Conservation (phyloP, 92 coral and sea anemone species). For the Muricea muricata region DNA sequence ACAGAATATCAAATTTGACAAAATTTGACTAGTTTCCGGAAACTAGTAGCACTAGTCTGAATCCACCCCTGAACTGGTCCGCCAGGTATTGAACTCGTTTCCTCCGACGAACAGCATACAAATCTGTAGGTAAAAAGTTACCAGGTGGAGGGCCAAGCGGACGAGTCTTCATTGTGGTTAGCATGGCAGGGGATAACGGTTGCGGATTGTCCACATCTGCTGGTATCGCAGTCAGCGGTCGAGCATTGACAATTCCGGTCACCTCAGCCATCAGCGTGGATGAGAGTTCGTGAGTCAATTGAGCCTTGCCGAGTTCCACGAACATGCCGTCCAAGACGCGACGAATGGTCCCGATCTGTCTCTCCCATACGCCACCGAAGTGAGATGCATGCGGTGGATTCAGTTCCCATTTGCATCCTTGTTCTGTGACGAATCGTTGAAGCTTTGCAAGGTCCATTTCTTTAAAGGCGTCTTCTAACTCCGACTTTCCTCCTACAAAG, state of each 20-base stretch:
- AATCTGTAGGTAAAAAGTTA: conserved; percentile 5
- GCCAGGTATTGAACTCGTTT: no score
- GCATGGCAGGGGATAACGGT: conserved; percentile 8
- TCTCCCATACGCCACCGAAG: no score
- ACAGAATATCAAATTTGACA: no score
- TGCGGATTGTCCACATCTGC: conserved; percentile 1
- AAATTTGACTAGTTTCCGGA: no score
- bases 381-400: no score
- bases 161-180: not conserved
- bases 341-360: conserved; percentile 26
- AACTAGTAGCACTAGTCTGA: no score
- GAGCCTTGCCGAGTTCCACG: conserved; percentile 27
- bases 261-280: conserved; percentile 19
- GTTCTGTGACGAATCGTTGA: conserved; percentile 22
- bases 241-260: conserved; percentile 12
- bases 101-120: conserved; percentile 25
- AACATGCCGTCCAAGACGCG: conserved; percentile 20
- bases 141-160: conserved; percentile 20
- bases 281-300: conserved; percentile 13
- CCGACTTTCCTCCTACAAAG: conserved; percentile 38
- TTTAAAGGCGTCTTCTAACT: conserved; percentile 1
- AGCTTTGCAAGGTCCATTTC: conserved; percentile 13
- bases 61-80: no score
- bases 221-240: conserved; percentile 13
- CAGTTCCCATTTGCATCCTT: conserved; percentile 40